Evolutionary conservation across 1,140 invertebrate species (phyloP).

Genomic region (Aricia agestis): DNA sequence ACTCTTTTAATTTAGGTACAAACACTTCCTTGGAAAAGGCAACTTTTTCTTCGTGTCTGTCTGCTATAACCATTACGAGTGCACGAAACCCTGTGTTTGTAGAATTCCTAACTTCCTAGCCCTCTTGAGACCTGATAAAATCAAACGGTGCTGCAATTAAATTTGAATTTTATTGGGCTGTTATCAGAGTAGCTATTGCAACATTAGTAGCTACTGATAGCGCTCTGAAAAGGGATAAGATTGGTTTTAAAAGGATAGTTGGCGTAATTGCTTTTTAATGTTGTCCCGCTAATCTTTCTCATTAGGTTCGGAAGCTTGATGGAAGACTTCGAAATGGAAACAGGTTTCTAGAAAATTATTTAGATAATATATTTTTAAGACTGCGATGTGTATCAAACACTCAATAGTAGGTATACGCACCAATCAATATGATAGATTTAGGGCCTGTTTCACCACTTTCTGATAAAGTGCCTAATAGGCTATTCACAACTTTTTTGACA

Average conservation of each 20-base stretch:
- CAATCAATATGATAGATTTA: too few species aligned
- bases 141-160: conserved; percentile 7
- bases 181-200: neutral
- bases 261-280: conserved; percentile 1
- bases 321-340: neutral
- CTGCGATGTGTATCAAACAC: too few species aligned
- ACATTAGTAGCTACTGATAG: neutral
- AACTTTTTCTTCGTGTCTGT: conserved; percentile 57
- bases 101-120: conserved; percentile 38
- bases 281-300: conserved; percentile 8
- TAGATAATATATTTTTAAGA: neutral
- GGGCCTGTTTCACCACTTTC: too few species aligned
- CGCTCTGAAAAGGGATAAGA: neutral
- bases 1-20: conserved; percentile 61
- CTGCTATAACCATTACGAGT: conserved; percentile 60
- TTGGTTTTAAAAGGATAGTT: conserved; percentile 1
- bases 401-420: too few species aligned
- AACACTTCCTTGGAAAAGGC: conserved; percentile 61
- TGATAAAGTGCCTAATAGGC: too few species aligned
- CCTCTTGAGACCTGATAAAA: conserved; percentile 12
- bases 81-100: conserved; percentile 50
- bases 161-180: neutral
- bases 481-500: too few species aligned
- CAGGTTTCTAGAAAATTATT: neutral
- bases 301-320: conserved; percentile 16